Evolutionary conservation across 2,113 vertebrate species (phyloP), one percentile per base, ranked within the genome.

Genomic region (Carassius auratus): DNA sequence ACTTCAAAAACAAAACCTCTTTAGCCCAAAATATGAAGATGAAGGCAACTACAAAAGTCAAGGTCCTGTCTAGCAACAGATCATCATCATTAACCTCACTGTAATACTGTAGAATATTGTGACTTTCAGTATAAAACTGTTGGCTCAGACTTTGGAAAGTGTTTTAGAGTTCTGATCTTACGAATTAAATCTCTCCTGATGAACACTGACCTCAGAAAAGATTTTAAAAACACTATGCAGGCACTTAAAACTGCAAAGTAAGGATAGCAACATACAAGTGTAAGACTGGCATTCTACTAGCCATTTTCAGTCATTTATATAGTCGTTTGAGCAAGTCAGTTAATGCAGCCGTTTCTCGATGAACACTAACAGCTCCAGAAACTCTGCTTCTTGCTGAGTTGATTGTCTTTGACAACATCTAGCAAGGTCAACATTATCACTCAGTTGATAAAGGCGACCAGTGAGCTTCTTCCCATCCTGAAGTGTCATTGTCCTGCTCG

Each of bases 201-300:
- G 61, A 1, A 12, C 0, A 2, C 8, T 64, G 23, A 66, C 14
- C 23, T 10, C 36, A 30, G 36, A 48, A 79, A 23, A 8, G 2
- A 36, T 23, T 64, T 33, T 52, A 14, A 71, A 66, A 61, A 38
- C 52, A 69, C 48, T 45, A 66, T 87, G 82, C 90, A 93, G 90
- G 92, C 93, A 92, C 92, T 94, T 93, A 52, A 73, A 83, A 76
- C 36, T 90, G 82, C 86, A 90, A 68, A 87, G 17, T 19, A 80
- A 23, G 77, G 3, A 36, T 38, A 78, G 45, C 21, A 91, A 90
- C 91, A 92, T 90, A 90, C 26, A 86, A 6, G 10, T 83, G n/a
- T 23, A 61, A 80, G 57, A 19, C 36, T 23, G 21, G 19, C 21
- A 61, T 62, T 14, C 78, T 42, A 30, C 38, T 50, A 30, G 59